A percentile compares a stretch with the other conserved stretches of the same genome.
Conservation (phyloP, 2,888 invertebrate species). For the Chydorus sphaericus region DNA sequence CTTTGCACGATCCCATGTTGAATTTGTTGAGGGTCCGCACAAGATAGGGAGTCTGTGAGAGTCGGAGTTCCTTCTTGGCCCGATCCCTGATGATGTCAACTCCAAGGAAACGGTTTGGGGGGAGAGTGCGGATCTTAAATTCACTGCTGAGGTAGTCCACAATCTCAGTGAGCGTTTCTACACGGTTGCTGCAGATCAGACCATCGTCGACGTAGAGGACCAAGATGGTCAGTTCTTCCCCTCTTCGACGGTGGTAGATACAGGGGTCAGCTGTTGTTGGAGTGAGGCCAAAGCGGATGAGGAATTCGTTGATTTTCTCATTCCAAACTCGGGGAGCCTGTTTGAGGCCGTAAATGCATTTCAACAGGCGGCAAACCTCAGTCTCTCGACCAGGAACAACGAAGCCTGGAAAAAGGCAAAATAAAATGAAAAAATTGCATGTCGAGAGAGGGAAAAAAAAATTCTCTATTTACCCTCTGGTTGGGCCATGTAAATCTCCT, state of each 20-base stretch:
- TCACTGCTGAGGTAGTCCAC: background rate
- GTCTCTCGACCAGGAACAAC: background rate
- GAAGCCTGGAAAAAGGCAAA: no score
- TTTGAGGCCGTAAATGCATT: background rate
- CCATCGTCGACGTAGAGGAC: background rate
- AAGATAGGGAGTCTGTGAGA: background rate
- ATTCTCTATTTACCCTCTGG: no score
- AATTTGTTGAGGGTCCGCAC: background rate
- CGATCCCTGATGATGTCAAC: background rate
- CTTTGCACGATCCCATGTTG: background rate
- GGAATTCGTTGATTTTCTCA: background rate
- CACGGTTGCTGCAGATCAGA: background rate
- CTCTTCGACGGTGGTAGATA: background rate
- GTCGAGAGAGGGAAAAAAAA: no score
- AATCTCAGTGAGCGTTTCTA: background rate
- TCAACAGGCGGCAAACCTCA: background rate
- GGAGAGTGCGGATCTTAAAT: background rate
- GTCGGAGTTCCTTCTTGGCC: background rate
- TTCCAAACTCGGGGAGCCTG: background rate
- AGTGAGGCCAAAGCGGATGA: background rate
- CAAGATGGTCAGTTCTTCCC: background rate
- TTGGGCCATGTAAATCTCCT: background rate
- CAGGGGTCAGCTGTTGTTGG: background rate
- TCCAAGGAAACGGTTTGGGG: background rate
- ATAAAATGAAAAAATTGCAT: no score